Conservation (phyloP, 2,888 invertebrate species). For the Lysandra coridon region DNA sequence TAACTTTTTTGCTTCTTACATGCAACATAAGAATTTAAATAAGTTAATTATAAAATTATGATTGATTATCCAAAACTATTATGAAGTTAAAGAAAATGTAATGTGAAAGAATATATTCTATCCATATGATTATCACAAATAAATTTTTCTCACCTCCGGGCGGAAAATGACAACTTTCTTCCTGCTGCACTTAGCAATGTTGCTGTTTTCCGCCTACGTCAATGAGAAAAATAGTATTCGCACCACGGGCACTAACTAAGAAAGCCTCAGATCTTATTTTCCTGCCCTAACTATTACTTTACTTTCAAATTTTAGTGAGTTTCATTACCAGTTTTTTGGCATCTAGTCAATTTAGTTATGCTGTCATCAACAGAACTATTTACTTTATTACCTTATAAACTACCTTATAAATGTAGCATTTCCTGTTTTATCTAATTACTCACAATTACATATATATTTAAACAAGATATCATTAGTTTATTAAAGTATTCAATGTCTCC, state of each 20-base stretch:
- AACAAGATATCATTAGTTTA: constrained; percentile 24
- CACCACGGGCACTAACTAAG: too few relatives aligned
- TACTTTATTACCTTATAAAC: neutral
- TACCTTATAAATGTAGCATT: neutral
- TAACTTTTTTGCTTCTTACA: neutral
- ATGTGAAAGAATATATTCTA: neutral
- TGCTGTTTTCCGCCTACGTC: too few relatives aligned
- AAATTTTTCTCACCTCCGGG: too few relatives aligned
- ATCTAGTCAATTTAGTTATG: constrained; percentile 10
- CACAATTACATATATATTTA: neutral
- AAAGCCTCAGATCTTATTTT: too few relatives aligned
- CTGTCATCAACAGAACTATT: neutral
- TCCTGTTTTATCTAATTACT: constrained; percentile 23
- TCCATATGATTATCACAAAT: neutral
- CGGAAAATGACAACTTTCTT: too few relatives aligned
- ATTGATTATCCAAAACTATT: neutral
- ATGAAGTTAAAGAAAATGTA: neutral
- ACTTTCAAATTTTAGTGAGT: neutral
- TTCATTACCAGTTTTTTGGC: constrained; percentile 4
- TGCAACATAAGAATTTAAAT: neutral
- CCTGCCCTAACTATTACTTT: too few relatives aligned
- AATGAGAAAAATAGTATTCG: too few relatives aligned
- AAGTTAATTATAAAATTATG: neutral
- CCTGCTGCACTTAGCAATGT: too few relatives aligned
- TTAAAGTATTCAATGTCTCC: neutral